Percentiles rank a stretch among this genome's conserved stretches.
Evolutionary conservation across 2,888 invertebrate species (phyloP).

Genomic region (Chymomyza caudatula): DNA sequence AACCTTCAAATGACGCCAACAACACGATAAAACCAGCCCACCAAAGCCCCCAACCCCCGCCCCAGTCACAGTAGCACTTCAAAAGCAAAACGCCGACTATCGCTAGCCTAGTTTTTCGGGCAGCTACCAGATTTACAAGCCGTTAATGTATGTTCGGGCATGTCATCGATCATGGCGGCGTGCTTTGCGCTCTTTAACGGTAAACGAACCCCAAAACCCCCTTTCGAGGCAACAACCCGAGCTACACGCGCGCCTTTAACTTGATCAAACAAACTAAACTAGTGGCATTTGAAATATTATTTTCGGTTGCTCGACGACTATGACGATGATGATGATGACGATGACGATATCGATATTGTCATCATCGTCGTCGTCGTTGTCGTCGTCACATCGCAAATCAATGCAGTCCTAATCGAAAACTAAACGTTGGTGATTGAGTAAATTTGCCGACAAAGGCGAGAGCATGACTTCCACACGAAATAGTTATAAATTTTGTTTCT

Average conservation of each 20-base stretch:
- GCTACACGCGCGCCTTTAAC: slow-evolving; percentile 46
- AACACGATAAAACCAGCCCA: slow-evolving; percentile 13
- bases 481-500: slow-evolving; percentile 69
- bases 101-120: slow-evolving; percentile 43
- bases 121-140: slow-evolving; percentile 68
- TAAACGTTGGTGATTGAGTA: slow-evolving; percentile 62
- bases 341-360: slow-evolving; percentile 15
- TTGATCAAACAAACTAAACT: slow-evolving; percentile 55
- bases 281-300: slow-evolving; percentile 36
- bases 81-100: slow-evolving; percentile 47
- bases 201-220: slow-evolving; percentile 43
- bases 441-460: slow-evolving; percentile 71
- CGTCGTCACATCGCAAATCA: slow-evolving; percentile 70
- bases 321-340: slow-evolving; percentile 9
- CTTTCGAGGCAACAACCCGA: slow-evolving; percentile 13
- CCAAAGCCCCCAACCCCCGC: slow-evolving; percentile 11
- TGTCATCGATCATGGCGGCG: slow-evolving; percentile 73
- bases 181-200: slow-evolving; percentile 29
- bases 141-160: slow-evolving; percentile 61
- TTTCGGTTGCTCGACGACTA: slow-evolving; percentile 15
- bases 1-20: slow-evolving; percentile 63
- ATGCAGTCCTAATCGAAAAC: slow-evolving; percentile 69
- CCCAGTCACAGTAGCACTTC: slow-evolving; percentile 34
- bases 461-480: slow-evolving; percentile 39
- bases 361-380: slow-evolving; percentile 12